A percentile compares a stretch with the other conserved stretches of the same genome.
Conservation (phyloP, 2,888 invertebrate genomes). For the Bugula neritina region DNA sequence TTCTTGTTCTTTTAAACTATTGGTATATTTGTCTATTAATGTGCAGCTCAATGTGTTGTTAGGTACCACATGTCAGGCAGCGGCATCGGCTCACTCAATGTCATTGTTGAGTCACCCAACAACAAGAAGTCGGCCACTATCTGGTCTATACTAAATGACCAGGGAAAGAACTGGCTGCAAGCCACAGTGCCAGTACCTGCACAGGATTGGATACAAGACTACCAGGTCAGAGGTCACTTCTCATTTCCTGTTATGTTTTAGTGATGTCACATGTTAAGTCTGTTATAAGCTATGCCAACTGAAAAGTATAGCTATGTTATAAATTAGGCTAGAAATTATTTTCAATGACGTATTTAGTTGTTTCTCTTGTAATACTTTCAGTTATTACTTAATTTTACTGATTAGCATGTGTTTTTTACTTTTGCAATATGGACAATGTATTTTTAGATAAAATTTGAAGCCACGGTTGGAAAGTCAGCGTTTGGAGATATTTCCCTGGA, state of each 20-base stretch:
- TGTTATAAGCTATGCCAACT: too few relatives aligned
- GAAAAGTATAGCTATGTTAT: too few relatives aligned
- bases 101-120: conserved; percentile 32
- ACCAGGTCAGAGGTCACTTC: neutral
- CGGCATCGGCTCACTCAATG: conserved; percentile 36
- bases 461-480: conserved; percentile 26
- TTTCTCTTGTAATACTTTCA: too few relatives aligned
- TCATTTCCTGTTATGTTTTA: neutral
- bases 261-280: too few relatives aligned
- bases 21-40: too few relatives aligned
- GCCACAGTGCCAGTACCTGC: conserved; percentile 24
- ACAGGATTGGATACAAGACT: conserved; percentile 9
- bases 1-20: neutral
- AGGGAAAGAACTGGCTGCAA: conserved; percentile 32
- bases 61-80: conserved; percentile 48
- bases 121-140: conserved; percentile 33
- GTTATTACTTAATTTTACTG: too few relatives aligned
- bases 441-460: conserved; percentile 28
- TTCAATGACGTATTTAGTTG: too few relatives aligned
- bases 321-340: too few relatives aligned
- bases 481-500: conserved; percentile 27
- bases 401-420: too few relatives aligned
- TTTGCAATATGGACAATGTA: too few relatives aligned
- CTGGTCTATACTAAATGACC: conserved; percentile 39
- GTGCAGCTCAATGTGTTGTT: neutral